Base-by-base conservation (phyloP, 2,797 vertebrate genomes). In the Coendou prehensilis region DNA sequence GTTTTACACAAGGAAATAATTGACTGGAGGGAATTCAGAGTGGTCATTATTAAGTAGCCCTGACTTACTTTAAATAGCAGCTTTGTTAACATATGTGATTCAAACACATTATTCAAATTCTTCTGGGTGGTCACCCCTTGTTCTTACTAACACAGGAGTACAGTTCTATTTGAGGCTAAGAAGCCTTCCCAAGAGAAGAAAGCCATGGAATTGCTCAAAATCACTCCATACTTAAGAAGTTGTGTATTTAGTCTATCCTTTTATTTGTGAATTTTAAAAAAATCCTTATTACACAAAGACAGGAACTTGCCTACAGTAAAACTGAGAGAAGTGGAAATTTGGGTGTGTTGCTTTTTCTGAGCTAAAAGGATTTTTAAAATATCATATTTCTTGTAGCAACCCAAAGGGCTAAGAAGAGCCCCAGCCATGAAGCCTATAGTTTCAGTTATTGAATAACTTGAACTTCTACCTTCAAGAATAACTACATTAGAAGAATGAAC, bases 401-500 rank as follows among this genome's bases (percentile, higher is more conserved):
- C 18, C 52, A 45, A 95, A 63, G 56, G 0, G 0, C 80, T 61
- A 75, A 91, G 37, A 54, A 13, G 33, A 93, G 6, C 15, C 41
- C 4, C 90, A 89, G 18, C 14, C 18, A 56, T 20, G 71, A 91
- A 79, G 1, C 13, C 63, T 86, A 26, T 79, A 82, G 26, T 6
- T 82, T 94, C 0, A 75, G 9, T 94, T 97, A 93, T 61, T 94
- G 85, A 94, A 94, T 90, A 57, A 67, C 75, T 56, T 93, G 45
- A 93, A 63, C 47, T 52, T 67, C 54, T 95, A 57, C 79, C 52
- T 86, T 85, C 45, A 79, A 92, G 22, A 63, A 88, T 78, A 56
- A 71, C 22, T n/a, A 0, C 26, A 28, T 76, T 87, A 92, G 33
- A 89, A 86, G 15, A 96, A 71, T 82, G 37, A 28, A 17, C 30